phyloP scores from a whole-genome alignment of 35 echinoderm and acorn worm species.

The Apostichopus parvimensis region DNA sequence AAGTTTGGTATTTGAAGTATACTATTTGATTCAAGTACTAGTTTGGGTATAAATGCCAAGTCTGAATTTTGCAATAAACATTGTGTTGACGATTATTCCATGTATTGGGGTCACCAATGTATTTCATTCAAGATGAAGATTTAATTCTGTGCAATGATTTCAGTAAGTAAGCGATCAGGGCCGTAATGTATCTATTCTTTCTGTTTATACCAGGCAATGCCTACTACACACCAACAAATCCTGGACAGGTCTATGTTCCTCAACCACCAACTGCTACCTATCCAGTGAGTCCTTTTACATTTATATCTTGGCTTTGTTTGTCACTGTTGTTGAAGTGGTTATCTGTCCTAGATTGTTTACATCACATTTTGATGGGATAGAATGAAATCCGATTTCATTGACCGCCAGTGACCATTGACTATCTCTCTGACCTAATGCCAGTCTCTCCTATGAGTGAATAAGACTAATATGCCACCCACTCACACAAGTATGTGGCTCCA shows the following conservation, averaged over 20 bases:
- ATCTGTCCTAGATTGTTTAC: no score
- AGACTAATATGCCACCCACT: no score
- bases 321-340: not conserved
- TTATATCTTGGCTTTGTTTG: not conserved
- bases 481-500: no score
- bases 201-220: slow-evolving; percentile 24
- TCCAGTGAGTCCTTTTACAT: not conserved
- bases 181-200: not conserved
- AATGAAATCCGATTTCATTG: not conserved
- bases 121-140: not conserved
- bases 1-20: no score
- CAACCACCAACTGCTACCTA: not conserved
- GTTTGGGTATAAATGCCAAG: not conserved
- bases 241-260: slow-evolving; percentile 49
- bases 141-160: not conserved
- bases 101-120: no score
- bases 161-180: not conserved
- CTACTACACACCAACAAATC: slow-evolving; percentile 39
- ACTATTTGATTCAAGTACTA: not conserved
- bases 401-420: no score
- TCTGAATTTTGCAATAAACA: not conserved
- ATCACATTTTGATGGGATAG: not conserved
- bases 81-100: not conserved
- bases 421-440: no score
- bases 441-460: no score